phyloP scores from a whole-genome alignment of 2,113 vertebrate genomes.

The Vulpes vulpes region DNA sequence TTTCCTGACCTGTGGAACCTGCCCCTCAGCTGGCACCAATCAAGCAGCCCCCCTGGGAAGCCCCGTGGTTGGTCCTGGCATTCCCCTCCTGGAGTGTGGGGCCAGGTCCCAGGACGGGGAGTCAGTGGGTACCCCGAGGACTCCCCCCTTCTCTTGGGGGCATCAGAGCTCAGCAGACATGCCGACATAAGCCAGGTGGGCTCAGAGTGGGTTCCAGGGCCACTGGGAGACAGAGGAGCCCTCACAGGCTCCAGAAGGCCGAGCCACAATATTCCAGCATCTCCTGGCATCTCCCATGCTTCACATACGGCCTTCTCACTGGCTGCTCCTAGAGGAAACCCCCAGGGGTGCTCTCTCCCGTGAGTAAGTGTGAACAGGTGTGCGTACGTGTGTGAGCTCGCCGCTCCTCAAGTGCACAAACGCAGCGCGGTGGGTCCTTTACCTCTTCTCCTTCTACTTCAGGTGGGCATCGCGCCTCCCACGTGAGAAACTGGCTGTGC shows the following conservation, averaged over 20 bases:
- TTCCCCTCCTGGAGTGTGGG: fast-evolving
- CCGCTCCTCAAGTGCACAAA: fast-evolving
- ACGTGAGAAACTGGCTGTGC: fast-evolving
- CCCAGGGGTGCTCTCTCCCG: too few species aligned
- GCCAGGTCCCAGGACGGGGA: not conserved
- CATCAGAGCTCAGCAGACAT: not conserved
- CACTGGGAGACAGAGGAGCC: fast-evolving
- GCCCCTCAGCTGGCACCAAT: fast-evolving
- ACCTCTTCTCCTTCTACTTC: not conserved
- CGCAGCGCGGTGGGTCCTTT: fast-evolving
- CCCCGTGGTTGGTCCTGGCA: fast-evolving
- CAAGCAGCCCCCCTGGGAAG: too few species aligned
- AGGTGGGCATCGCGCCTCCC: fast-evolving
- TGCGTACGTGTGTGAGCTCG: fast-evolving
- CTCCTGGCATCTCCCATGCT: fast-evolving
- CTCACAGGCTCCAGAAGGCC: not conserved
- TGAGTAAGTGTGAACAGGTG: not conserved
- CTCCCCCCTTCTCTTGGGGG: not conserved
- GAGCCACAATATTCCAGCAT: fast-evolving
- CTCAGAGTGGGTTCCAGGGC: not conserved
- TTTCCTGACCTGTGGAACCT: fast-evolving
- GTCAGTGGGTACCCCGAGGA: fast-evolving
- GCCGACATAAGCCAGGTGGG: not conserved
- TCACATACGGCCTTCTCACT: fast-evolving
- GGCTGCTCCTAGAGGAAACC: not conserved